phyloP scores from a whole-genome alignment of 2,113 vertebrate species.

The Zosterops pallidus region DNA sequence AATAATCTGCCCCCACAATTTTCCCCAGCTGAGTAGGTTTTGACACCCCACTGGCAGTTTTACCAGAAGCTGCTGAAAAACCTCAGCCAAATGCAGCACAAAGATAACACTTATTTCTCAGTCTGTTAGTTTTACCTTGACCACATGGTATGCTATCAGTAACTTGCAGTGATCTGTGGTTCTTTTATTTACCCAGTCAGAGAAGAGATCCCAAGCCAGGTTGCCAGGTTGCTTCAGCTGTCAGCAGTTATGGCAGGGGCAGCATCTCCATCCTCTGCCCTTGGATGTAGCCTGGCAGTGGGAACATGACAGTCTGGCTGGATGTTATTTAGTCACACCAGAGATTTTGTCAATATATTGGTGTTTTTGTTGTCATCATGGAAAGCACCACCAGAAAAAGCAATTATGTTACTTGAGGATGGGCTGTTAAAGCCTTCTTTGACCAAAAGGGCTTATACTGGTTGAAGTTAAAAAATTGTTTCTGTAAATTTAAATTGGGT shows the following conservation, averaged over 20 bases:
- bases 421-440: background rate
- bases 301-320: background rate
- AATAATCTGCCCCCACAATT: background rate
- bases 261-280: background rate
- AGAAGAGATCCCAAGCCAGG: background rate
- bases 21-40: background rate
- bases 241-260: background rate
- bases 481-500: background rate
- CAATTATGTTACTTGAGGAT: background rate
- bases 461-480: background rate
- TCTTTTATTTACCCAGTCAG: background rate
- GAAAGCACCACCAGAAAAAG: background rate
- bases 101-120: background rate
- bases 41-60: background rate
- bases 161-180: background rate
- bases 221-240: background rate
- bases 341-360: background rate
- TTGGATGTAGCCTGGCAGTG: background rate
- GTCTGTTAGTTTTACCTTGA: background rate
- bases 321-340: fast-evolving
- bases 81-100: background rate
- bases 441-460: background rate
- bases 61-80: background rate
- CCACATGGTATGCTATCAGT: background rate
- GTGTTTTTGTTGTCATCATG: background rate